Evolutionary conservation across 2,888 invertebrate genomes (phyloP), one percentile per base, ranked within the genome.

Genomic region (Ectobius pallidus): DNA sequence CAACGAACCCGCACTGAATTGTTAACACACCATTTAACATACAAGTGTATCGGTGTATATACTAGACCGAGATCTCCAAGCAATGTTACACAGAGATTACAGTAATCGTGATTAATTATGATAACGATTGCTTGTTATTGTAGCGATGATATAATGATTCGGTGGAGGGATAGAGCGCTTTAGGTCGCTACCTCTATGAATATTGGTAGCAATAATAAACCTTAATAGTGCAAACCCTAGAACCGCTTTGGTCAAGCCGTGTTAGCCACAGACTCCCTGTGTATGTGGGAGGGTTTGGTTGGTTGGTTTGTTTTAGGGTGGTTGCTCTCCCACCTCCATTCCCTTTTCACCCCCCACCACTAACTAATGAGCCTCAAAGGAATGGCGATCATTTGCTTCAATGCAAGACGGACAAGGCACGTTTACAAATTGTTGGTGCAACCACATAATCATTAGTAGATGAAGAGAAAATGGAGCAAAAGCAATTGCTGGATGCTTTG

Each of bases 21-120:
- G 63, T 63, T 63, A 63, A 42, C 63, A 63, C 42, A 42, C 16
- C 42, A 42, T 63, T 63, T 25, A 63, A 63, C 63, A 42, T 52
- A 3, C 16, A 49, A 6, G 4, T 52, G 52, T 52, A 52, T 52
- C 25, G 52, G n/a, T n/a, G n/a, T n/a, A n/a, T n/a, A n/a, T n/a
- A n/a, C n/a, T n/a, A n/a, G n/a, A n/a, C n/a, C n/a, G n/a, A n/a
- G n/a, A n/a, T n/a, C n/a, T n/a, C n/a, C n/a, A n/a, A n/a, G n/a
- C n/a, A n/a, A n/a, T n/a, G n/a, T n/a, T n/a, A n/a, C n/a, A n/a
- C n/a, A n/a, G n/a, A 16, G 58, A 58, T 58, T 30, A 58, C 30
- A n/a, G 3, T 58, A 1, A 30, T 58, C n/a, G 1, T 32, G 58
- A 58, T 58, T 27, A 58, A 58, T 58, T 58, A 16, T 58, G 32